Conservation (phyloP, 2,888 invertebrate genomes). For the Pristionchus entomophagus region DNA sequence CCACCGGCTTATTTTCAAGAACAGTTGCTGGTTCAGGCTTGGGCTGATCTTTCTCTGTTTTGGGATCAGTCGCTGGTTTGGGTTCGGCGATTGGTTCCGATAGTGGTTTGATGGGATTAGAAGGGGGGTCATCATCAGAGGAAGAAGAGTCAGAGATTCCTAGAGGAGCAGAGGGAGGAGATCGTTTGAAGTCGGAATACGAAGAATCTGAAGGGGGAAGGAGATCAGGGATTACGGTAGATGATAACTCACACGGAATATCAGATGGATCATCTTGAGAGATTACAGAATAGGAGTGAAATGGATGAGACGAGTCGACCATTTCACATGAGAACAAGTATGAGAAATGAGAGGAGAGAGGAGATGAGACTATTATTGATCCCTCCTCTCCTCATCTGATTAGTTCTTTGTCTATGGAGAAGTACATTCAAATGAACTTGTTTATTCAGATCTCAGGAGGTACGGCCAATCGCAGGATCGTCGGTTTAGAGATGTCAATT, state of each 20-base stretch:
- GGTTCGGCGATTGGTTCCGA: neutral
- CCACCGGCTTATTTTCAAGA: neutral
- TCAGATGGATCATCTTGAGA: constrained; percentile 19
- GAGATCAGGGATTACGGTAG: neutral
- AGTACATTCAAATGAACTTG: neutral
- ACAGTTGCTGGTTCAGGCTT: neutral
- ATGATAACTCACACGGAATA: neutral
- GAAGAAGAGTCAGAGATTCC: neutral
- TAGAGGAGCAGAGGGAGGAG: neutral
- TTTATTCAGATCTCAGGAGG: constrained; percentile 43
- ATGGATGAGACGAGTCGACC: neutral
- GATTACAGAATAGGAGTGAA: constrained; percentile 25
- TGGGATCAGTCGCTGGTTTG: neutral
- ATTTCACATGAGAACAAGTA: constrained; percentile 1
- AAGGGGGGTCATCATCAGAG: neutral
- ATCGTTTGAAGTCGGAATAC: constrained; percentile 7
- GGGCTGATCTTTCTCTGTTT: neutral
- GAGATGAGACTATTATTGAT: neutral
- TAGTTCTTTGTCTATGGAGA: too few relatives aligned
- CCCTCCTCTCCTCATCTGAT: neutral
- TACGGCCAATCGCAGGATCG: constrained; percentile 18
- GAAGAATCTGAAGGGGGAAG: constrained; percentile 2
- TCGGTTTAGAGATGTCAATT: constrained; percentile 37
- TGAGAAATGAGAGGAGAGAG: neutral
- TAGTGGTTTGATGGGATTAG: neutral